Conservation (phyloP, 92 coral and sea anemone species). For the Zoanthus sansibaricus region DNA sequence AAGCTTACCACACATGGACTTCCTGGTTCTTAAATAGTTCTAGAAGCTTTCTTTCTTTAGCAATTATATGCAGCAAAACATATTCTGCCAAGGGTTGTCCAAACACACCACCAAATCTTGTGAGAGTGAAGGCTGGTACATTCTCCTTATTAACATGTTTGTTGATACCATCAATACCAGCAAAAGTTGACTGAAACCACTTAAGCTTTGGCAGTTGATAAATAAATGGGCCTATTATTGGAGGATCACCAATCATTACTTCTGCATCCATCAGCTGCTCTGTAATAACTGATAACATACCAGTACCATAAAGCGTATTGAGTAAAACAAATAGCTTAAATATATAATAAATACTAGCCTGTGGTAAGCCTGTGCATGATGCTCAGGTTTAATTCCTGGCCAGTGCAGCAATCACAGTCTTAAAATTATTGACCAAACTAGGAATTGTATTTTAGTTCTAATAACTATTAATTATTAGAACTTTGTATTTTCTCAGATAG, state of each 20-base stretch:
- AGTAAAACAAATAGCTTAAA: not conserved
- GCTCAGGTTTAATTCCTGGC: too few species aligned
- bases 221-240: constrained; percentile 44
- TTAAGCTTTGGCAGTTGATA: constrained; percentile 74
- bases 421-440: too few species aligned
- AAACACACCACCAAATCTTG: constrained; percentile 86
- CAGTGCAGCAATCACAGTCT: too few species aligned
- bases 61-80: constrained; percentile 85
- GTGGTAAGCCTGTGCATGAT: too few species aligned
- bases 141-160: constrained; percentile 56
- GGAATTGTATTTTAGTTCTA: too few species aligned
- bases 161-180: constrained; percentile 75
- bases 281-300: constrained; percentile 26
- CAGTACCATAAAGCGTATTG: not conserved
- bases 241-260: constrained; percentile 76
- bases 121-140: constrained; percentile 64
- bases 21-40: constrained; percentile 69
- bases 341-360: too few species aligned
- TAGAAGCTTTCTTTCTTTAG: constrained; percentile 78
- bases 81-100: constrained; percentile 83
- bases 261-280: constrained; percentile 76
- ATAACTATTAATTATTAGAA: not conserved
- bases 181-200: constrained; percentile 95
- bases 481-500: not conserved
- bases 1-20: constrained; percentile 70